Percentiles rank a stretch among this genome's conserved stretches.
Conservation (phyloP, 2,797 vertebrate genomes). For the Eulemur coronatus region DNA sequence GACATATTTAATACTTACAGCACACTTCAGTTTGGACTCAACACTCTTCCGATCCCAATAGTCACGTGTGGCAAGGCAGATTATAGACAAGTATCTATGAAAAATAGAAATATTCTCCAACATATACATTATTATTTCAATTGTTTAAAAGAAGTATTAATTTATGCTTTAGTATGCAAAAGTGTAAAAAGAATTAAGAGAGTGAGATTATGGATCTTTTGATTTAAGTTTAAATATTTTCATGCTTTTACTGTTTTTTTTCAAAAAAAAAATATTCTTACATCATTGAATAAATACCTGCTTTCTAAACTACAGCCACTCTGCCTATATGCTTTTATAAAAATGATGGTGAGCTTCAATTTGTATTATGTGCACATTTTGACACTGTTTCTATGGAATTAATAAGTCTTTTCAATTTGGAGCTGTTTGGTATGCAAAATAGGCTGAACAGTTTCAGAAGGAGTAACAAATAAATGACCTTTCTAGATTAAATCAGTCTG, state of each 20-base stretch:
- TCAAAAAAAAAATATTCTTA: not conserved
- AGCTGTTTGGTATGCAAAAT: conserved; percentile 54
- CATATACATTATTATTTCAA: not conserved
- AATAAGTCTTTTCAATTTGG: conserved; percentile 32
- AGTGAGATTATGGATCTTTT: not conserved
- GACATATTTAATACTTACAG: not conserved
- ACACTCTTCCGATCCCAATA: not conserved
- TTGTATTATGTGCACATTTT: conserved; percentile 51
- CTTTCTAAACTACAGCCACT: not conserved
- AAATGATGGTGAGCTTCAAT: not conserved
- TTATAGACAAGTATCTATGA: not conserved
- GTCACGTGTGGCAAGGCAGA: not conserved
- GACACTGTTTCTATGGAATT: conserved; percentile 58
- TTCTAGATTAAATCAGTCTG: conserved; percentile 44
- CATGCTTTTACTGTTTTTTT: not conserved
- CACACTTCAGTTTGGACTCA: not conserved
- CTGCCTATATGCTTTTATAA: not conserved
- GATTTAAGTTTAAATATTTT: not conserved
- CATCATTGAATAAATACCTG: not conserved
- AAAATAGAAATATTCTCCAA: conserved; percentile 1
- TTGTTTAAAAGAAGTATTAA: not conserved
- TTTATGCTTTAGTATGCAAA: not conserved
- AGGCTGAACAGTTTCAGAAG: conserved; percentile 33
- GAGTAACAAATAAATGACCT: conserved; percentile 51
- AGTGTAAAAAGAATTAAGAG: not conserved